Evolutionary conservation across 1,140 invertebrate genomes (phyloP), one percentile per base, ranked within the genome.

Genomic region (Zaprionus lachaisei): DNA sequence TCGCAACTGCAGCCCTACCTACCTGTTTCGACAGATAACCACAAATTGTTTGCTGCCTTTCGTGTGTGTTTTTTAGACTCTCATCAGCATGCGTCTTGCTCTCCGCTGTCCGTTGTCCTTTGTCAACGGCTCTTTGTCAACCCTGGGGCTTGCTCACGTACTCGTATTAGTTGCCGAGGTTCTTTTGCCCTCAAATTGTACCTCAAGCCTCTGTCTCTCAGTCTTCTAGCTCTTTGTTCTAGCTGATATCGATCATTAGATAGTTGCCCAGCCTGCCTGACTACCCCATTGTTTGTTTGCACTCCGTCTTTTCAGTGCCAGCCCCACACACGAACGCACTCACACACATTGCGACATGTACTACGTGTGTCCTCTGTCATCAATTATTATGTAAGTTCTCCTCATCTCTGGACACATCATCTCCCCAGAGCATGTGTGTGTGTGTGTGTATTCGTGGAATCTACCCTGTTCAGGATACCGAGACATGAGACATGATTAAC

Each of bases 161-260:
- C 37, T 37, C 54, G 41, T n/a, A 17, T 44, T n/a, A 6, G 41
- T 41, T 47, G 68, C 38, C 26, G 31, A 31, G 28, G 57, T 60
- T 57, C 55, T 26, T 24, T 5, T 5, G 5, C 44, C 15, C 64
- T 54, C 34, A 66, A 56, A 56, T 14, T 22, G 12, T 28, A 44
- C 26, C 24, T 51, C 65, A 37, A 54, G 12, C 64, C 41, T 58
- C 55, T 54, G 44, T 31, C 24, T 44, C 38, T 24, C 54, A n/a
- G 4, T n/a, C 31, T 34, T 7, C 9, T 34, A 3, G 28, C 20
- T 61, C 71, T 77, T 77, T 77, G 75, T 77, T 77, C 75, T 73
- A 67, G 54, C 75, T 73, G 75, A 77, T 77, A 77, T 77, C 71
- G 75, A 77, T 77, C 75, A 73, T 77, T 77, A 77, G 75, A 77